Percentiles rank a stretch among this genome's conserved stretches.
Evolutionary conservation across 2,113 vertebrate species (phyloP).

Genomic region (Poecile atricapillus): DNA sequence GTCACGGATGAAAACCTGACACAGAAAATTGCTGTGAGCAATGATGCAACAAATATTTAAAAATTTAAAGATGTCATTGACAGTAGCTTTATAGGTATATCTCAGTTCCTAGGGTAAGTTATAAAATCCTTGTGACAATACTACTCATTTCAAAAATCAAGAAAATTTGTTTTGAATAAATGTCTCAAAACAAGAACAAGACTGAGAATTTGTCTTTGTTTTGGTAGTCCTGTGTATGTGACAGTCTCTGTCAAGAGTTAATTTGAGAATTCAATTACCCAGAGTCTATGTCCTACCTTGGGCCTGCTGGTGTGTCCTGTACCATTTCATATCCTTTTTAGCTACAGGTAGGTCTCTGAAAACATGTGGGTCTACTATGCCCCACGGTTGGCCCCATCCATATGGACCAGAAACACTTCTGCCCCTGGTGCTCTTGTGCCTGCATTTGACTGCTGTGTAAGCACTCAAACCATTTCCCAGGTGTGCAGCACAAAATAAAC

Average conservation of each 20-base stretch:
- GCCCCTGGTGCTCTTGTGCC: not conserved
- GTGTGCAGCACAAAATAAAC: not conserved
- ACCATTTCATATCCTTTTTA: not conserved
- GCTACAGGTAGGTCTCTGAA: not conserved
- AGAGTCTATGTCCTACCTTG: not conserved
- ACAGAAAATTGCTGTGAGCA: not conserved
- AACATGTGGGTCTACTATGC: not conserved
- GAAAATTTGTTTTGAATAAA: not conserved
- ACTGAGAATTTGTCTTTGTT: not conserved
- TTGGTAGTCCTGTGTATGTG: not conserved
- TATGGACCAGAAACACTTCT: not conserved
- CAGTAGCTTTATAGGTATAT: not conserved
- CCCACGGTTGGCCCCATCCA: too few species aligned
- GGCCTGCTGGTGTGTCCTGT: not conserved
- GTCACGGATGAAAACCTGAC: not conserved
- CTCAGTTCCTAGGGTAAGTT: not conserved
- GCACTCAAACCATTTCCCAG: not conserved
- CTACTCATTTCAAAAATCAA: not conserved
- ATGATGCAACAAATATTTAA: not conserved
- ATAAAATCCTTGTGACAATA: not conserved
- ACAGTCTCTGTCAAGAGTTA: not conserved
- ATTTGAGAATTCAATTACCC: not conserved
- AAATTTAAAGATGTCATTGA: not conserved
- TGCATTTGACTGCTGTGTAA: not conserved
- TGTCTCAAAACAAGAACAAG: not conserved